Evolutionary conservation across 2,113 vertebrate species (phyloP).

Genomic region (Pionites leucogaster): DNA sequence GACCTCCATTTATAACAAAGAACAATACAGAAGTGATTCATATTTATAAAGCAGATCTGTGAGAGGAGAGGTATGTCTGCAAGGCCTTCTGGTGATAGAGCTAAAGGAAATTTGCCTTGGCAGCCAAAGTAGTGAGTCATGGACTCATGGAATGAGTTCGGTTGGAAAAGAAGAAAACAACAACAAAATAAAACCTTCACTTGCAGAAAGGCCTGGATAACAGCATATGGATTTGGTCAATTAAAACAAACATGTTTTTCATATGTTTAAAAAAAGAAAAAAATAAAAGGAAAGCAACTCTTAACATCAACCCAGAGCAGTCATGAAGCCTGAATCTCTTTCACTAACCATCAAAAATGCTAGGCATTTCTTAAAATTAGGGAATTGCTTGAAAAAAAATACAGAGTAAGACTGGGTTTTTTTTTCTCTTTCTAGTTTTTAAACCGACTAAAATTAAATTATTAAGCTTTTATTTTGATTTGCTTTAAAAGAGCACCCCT

Average conservation of each 20-base stretch:
- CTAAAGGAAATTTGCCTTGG: not conserved
- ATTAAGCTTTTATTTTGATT: not conserved
- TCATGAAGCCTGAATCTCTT: not conserved
- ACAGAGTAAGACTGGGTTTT: accelerated
- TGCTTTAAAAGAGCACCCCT: not conserved
- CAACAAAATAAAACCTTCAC: slow-evolving; percentile 1
- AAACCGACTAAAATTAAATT: not conserved
- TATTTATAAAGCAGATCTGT: not conserved
- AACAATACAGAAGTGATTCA: not conserved
- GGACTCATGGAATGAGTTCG: not conserved
- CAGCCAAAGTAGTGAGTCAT: not conserved
- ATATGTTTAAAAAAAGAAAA: not conserved
- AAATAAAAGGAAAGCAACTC: not conserved
- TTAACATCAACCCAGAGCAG: not conserved
- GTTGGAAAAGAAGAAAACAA: not conserved
- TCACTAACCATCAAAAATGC: not conserved
- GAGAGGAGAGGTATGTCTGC: not conserved
- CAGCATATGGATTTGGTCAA: slow-evolving; percentile 9
- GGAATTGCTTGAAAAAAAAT: not conserved
- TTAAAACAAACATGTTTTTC: not conserved
- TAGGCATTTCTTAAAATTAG: not conserved
- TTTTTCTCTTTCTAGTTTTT: not conserved
- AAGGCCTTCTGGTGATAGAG: not conserved
- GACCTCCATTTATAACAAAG: not conserved
- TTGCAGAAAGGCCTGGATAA: not conserved